Evolutionary conservation across 2,113 vertebrate species (phyloP).

Genomic region (Pelecanus crispus): DNA sequence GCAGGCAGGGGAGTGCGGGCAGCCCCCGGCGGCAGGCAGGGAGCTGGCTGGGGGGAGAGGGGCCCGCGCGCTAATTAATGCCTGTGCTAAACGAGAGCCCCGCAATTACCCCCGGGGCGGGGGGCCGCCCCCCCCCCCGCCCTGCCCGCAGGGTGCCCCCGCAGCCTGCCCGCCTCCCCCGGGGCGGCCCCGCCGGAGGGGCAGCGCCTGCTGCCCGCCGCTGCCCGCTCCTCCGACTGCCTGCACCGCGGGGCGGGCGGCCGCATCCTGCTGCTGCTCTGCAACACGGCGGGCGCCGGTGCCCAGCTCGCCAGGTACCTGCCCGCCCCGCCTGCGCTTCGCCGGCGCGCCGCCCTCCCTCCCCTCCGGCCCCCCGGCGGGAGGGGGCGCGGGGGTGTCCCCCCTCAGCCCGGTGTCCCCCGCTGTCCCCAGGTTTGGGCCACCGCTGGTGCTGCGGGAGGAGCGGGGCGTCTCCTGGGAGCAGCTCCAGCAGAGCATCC

Average conservation of each 20-base stretch:
- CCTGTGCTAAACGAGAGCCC: accelerated
- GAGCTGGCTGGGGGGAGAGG: too few species aligned
- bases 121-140: accelerated
- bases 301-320: conserved; percentile 81
- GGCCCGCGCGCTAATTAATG: neutral
- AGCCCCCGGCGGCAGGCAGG: neutral
- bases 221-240: conserved; percentile 78
- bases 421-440: conserved; percentile 81
- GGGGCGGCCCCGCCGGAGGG: conserved; percentile 68
- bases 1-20: neutral
- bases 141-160: conserved; percentile 70
- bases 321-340: neutral
- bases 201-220: conserved; percentile 60
- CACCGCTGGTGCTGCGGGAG: conserved; percentile 83
- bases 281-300: conserved; percentile 78
- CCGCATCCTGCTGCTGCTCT: conserved; percentile 86
- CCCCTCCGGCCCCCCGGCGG: neutral
- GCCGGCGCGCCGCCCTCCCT: neutral
- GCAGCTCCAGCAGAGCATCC: conserved; percentile 85
- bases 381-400: accelerated
- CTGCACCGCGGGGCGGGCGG: conserved; percentile 64
- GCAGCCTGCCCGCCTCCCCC: conserved; percentile 80
- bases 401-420: accelerated
- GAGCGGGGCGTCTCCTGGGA: conserved; percentile 86
- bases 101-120: too few species aligned